Evolutionary conservation across 2,113 vertebrate species (phyloP), one percentile per base, ranked within the genome.

Genomic region (Acinonyx jubatus): DNA sequence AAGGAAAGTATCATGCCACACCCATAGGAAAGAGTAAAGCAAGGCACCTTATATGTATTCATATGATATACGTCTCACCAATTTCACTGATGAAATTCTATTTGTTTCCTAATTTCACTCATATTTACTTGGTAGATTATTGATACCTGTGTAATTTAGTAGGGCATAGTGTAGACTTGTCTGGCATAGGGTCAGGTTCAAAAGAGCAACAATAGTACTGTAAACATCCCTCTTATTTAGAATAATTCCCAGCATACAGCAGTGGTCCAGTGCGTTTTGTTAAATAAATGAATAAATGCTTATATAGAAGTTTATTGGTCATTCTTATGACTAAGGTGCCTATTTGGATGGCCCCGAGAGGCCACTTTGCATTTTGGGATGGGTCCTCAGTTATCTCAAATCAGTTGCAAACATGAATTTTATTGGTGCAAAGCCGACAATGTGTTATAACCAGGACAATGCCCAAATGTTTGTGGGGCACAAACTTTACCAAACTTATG

Each of bases 361-460:
- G 7, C 8, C 9, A 36, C 23, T 36, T 65, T n/a, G 21, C 15
- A 78, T 45, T 92, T 65, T 57, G 3, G 3, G 13, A 89, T 12
- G 31, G 33, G 27, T 57, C 10, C 12, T 61, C 3, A n/a, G 12
- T 79, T 57, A 31, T n/a, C 11, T 31, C 6, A 63, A 79, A n/a
- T 68, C 18, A n/a, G 33, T 2, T 88, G 38, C 45, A 38, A 48
- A 6, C 3, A 0, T 2, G 23, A 29, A 27, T 71, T 10, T 63
- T 27, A 14, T 1, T 50, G n/a, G 18, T 76, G 45, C 29, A 41
- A 76, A 50, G 4, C 27, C n/a, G 38, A 41, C 63, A 1, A n/a
- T 31, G 1, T 57, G 2, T 7, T 5, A 10, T 7, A 27, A 4
- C 45, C 15, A 50, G 19, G 48, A 74, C 4, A 1, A 15, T 7